phyloP scores from a whole-genome alignment of 2,888 invertebrate genomes.

The Drosophila nr. perissopoda region DNA sequence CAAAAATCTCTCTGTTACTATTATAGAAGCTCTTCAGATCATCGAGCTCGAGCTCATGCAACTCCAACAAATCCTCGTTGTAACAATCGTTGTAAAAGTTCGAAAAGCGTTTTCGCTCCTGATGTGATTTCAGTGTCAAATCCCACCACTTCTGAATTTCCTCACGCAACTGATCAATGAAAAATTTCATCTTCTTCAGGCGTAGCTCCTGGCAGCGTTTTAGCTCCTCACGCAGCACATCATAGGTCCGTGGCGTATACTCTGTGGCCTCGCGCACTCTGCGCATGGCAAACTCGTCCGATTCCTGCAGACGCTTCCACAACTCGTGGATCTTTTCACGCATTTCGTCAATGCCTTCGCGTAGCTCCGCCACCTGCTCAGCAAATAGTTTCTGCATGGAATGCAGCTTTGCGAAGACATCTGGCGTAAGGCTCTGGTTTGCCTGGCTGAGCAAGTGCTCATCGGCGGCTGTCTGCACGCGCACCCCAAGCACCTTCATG shows the following conservation, averaged over 20 bases:
- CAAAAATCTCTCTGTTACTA: slow-evolving; percentile 88
- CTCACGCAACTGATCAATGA: slow-evolving; percentile 86
- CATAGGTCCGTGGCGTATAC: slow-evolving; percentile 79
- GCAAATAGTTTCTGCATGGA: slow-evolving; percentile 87
- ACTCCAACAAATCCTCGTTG: slow-evolving; percentile 91
- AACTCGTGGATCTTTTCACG: slow-evolving; percentile 88
- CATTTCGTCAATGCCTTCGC: slow-evolving; percentile 87
- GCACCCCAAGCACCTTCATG: slow-evolving; percentile 82
- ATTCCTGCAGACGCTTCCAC: slow-evolving; percentile 91
- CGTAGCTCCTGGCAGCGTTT: slow-evolving; percentile 91
- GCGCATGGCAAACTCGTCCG: slow-evolving; percentile 87
- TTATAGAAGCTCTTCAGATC: slow-evolving; percentile 89
- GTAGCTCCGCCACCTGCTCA: slow-evolving; percentile 87
- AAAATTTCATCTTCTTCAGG: slow-evolving; percentile 90
- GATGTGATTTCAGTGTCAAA: slow-evolving; percentile 89
- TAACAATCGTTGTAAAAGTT: slow-evolving; percentile 89
- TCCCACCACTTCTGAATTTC: slow-evolving; percentile 92
- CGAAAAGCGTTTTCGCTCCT: slow-evolving; percentile 87
- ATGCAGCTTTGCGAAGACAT: slow-evolving; percentile 88
- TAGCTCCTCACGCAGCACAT: slow-evolving; percentile 87
- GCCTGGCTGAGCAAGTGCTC: slow-evolving; percentile 84
- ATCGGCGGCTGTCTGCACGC: slow-evolving; percentile 73
- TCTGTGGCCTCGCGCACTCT: slow-evolving; percentile 86
- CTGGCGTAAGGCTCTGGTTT: slow-evolving; percentile 87
- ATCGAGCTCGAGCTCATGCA: slow-evolving; percentile 92